Conservation (phyloP, 1,140 invertebrate species). For the Caenorhabditis remanei region DNA sequence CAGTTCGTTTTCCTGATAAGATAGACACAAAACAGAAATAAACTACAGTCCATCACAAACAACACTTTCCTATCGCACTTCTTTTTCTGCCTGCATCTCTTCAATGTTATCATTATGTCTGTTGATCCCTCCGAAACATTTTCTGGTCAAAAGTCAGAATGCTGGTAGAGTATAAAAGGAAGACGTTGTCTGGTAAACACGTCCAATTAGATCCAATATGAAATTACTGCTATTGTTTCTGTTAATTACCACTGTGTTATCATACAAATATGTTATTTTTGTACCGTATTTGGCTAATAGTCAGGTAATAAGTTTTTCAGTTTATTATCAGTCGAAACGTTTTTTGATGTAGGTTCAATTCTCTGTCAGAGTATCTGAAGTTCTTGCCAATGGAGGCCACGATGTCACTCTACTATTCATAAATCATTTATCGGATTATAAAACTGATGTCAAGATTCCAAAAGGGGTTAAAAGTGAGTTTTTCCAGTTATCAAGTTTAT, state of each 20-base stretch:
- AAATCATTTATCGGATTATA: not conserved
- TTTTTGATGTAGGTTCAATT: slow-evolving; percentile 51
- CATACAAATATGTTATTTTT: slow-evolving; percentile 60
- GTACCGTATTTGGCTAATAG: slow-evolving; percentile 60
- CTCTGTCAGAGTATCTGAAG: slow-evolving; percentile 59
- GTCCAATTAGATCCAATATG: not conserved
- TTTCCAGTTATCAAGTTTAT: not conserved
- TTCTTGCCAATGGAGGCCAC: slow-evolving; percentile 64
- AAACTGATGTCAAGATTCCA: slow-evolving; percentile 57
- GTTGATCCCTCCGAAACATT: too few relatives aligned
- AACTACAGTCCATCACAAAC: too few relatives aligned
- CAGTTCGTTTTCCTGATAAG: too few relatives aligned
- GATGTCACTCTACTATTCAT: slow-evolving; percentile 61
- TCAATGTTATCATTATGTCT: too few relatives aligned
- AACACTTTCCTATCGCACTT: too few relatives aligned
- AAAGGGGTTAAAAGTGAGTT: slow-evolving; percentile 51
- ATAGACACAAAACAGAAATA: too few relatives aligned
- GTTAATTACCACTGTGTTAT: not conserved
- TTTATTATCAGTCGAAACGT: not conserved
- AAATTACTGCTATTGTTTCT: not conserved
- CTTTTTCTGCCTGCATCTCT: too few relatives aligned
- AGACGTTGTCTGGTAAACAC: too few relatives aligned
- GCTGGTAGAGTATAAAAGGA: too few relatives aligned
- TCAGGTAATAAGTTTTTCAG: slow-evolving; percentile 41
- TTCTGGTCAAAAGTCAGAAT: too few relatives aligned